These are phyloP conservation scores for Himalopsyche kuldschensis DNA, from an alignment of 2,888 invertebrate species.

Conservation along the genomic window DNA sequence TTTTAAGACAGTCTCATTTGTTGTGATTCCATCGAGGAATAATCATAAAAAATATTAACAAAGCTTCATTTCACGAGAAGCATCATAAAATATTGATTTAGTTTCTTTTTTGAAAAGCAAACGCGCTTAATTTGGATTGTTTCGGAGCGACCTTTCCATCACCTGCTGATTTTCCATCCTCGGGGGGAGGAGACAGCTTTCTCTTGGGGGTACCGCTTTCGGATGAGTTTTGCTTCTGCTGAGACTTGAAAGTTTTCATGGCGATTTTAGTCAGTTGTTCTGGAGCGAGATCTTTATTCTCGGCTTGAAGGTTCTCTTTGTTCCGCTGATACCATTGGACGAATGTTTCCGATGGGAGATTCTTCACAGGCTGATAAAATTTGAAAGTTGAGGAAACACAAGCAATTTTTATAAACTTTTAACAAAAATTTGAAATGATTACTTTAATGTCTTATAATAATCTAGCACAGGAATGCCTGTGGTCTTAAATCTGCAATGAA, in stretches of 20 bases:
- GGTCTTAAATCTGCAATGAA: background rate
- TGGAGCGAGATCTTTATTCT: conserved; percentile 58
- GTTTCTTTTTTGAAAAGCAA: conserved; percentile 51
- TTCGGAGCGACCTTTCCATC: conserved; percentile 48
- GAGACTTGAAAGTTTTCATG: conserved; percentile 56
- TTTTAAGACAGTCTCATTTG: no score
- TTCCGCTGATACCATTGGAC: conserved; percentile 64
- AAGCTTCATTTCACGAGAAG: no score
- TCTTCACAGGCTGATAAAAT: conserved; percentile 43
- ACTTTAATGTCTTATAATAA: background rate
- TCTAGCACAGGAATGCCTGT: background rate
- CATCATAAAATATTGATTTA: background rate
- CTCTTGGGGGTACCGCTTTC: conserved; percentile 41
- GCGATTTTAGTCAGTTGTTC: conserved; percentile 62
- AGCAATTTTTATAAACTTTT: conserved; percentile 1
- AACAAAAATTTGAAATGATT: background rate
- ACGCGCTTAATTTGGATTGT: conserved; percentile 51
- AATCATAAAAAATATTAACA: no score
- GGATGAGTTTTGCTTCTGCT: conserved; percentile 39
- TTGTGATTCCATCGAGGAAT: no score
- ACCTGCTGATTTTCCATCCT: conserved; percentile 10
- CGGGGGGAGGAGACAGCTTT: conserved; percentile 27
- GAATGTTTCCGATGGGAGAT: conserved; percentile 57
- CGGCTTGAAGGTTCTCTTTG: conserved; percentile 57
- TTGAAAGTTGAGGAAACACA: conserved; percentile 5